Base-by-base conservation (phyloP, 2,113 vertebrate genomes). In the Arenaria interpres region DNA sequence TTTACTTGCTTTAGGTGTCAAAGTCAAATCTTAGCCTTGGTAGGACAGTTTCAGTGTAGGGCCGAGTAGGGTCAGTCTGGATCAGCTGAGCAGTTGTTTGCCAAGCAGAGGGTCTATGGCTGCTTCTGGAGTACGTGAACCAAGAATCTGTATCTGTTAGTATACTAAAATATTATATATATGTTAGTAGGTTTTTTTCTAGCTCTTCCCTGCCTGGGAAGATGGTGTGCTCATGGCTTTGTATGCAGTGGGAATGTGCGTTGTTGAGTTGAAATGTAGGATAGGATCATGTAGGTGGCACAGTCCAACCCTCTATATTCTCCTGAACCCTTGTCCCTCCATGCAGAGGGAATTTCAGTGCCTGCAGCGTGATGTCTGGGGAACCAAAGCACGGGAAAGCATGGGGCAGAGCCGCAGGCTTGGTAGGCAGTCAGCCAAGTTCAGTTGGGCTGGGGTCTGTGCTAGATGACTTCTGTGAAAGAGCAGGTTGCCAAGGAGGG, bases 201-300 rank as follows among this genome's bases (percentile, higher is more conserved):
- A 23, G 11, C 46, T 35, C 21, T 86, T 25, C 23, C 33, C 45
- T 68, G 21, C 30, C 21, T 68, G 39, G 45, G 46, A 60, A 67
- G 25, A 18, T 25, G 23, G 14, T 32, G 18, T 9, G 45, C 0
- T 2, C 16, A 7, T 0, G 0, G 39, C 54, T 83, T 69, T 60
- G 37, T 46, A 6, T 3, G 4, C 35, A 60, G 14, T 9, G 23
- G 32, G 13, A 66, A 28, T 0, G 1, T 7, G 11, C 0, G 0
- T 41, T 54, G 14, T 41, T 75, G 69, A 60, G 30, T 35, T 69
- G 62, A 51, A 60, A 32, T 20, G 21, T 27, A 30, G 27, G 15
- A 33, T 59, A 28, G 57, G 27, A 33, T 72, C 32, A 37, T 1
- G 6, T 37, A 72, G 37, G 16, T 46, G 50, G 37, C 51, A 59